phyloP scores from a whole-genome alignment of 1,140 invertebrate genomes.

The Lepidurus couesii region DNA sequence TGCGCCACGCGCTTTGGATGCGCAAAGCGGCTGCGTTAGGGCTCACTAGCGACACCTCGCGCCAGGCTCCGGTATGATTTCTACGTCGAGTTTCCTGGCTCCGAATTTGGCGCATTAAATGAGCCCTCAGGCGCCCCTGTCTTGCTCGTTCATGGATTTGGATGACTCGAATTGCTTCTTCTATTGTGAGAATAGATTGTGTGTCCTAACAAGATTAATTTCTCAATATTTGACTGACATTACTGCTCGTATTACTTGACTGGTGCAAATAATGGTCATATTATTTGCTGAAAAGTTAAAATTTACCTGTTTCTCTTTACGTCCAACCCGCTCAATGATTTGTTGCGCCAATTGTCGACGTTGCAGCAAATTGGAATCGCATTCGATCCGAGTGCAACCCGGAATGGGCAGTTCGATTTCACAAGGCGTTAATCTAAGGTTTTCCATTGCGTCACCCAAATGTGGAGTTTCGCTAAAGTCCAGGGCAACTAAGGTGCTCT shows the following conservation, averaged over 20 bases:
- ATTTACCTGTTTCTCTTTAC: slow-evolving; percentile 30
- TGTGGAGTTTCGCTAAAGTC: slow-evolving; percentile 80
- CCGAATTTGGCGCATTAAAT: slow-evolving; percentile 85
- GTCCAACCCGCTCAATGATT: slow-evolving; percentile 29
- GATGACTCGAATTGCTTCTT: slow-evolving; percentile 76
- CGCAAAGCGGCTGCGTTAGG: slow-evolving; percentile 60
- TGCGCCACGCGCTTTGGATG: slow-evolving; percentile 76
- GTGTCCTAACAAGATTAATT: background rate
- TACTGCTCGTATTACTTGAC: slow-evolving; percentile 34
- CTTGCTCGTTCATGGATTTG: slow-evolving; percentile 85
- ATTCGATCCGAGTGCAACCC: slow-evolving; percentile 25
- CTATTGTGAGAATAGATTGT: slow-evolving; percentile 56
- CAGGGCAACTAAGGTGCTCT: slow-evolving; percentile 78
- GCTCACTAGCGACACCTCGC: slow-evolving; percentile 47
- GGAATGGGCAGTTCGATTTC: slow-evolving; percentile 23
- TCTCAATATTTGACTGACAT: slow-evolving; percentile 33
- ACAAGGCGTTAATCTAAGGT: slow-evolving; percentile 50
- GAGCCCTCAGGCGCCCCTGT: slow-evolving; percentile 70
- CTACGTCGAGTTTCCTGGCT: slow-evolving; percentile 29
- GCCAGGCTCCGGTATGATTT: slow-evolving; percentile 34
- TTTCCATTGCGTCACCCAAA: slow-evolving; percentile 67
- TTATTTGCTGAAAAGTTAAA: background rate
- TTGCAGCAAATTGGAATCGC: background rate
- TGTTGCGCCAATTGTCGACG: slow-evolving; percentile 16
- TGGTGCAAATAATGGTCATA: background rate